phyloP scores from a whole-genome alignment of 2,888 invertebrate species.

The Syrista parreyssii region DNA sequence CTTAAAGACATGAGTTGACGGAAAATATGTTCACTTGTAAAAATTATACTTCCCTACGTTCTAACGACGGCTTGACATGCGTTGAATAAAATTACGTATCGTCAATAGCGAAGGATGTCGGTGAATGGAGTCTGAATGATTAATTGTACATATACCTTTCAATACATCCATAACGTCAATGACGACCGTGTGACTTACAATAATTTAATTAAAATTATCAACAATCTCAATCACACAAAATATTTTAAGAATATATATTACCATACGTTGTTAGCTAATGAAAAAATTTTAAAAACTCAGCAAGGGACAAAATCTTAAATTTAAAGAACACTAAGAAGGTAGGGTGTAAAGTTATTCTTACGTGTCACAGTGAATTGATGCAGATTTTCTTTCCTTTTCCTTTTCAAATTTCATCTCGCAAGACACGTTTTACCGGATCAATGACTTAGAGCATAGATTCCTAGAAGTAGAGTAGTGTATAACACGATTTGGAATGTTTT shows the following conservation, averaged over 20 bases:
- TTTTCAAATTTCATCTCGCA: background rate
- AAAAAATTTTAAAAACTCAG: constrained; percentile 28
- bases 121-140: too few species aligned
- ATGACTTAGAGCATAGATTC: constrained; percentile 14
- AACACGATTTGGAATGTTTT: constrained; percentile 18
- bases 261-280: constrained; percentile 28
- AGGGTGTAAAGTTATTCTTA: background rate
- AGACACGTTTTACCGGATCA: constrained; percentile 2
- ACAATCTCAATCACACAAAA: constrained; percentile 37
- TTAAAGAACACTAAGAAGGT: constrained; percentile 41
- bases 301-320: constrained; percentile 35
- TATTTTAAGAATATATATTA: constrained; percentile 31
- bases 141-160: background rate
- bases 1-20: constrained; percentile 23
- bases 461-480: constrained; percentile 11
- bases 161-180: background rate
- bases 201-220: constrained; percentile 34
- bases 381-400: background rate
- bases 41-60: constrained; percentile 21
- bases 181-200: constrained; percentile 6
- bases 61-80: constrained; percentile 1
- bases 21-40: constrained; percentile 33
- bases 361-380: background rate
- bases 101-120: background rate
- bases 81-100: background rate